A percentile compares a stretch with the other conserved stretches of the same genome.
phyloP scores from a whole-genome alignment of 2,113 vertebrate genomes.

The Charadrius vociferus region DNA sequence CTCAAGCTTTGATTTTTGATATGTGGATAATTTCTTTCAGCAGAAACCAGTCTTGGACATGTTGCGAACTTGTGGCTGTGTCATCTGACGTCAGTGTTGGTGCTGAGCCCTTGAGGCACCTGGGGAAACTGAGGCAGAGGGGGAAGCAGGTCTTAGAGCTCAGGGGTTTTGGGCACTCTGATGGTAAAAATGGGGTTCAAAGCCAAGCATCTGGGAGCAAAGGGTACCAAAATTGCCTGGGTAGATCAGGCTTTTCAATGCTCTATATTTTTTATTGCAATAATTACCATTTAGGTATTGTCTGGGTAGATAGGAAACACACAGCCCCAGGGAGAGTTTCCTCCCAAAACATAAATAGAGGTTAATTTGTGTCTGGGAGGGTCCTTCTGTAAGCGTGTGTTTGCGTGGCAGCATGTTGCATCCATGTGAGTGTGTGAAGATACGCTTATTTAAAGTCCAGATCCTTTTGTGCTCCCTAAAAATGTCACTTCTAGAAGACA shows the following conservation, averaged over 20 bases:
- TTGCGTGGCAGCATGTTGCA: not conserved
- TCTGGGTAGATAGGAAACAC: not conserved
- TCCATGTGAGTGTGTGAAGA: too few species aligned
- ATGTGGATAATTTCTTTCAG: not conserved
- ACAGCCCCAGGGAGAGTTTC: not conserved
- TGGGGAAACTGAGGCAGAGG: not conserved
- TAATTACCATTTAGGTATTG: not conserved
- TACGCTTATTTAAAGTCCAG: not conserved
- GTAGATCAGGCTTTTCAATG: not conserved
- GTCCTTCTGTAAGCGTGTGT: not conserved
- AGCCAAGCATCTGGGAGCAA: not conserved
- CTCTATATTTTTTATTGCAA: not conserved
- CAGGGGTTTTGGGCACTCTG: not conserved
- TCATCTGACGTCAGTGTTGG: not conserved
- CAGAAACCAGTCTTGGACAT: not conserved
- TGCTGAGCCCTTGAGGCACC: not conserved
- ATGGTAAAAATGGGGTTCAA: not conserved
- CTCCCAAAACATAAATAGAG: not conserved
- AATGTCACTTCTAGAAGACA: not conserved
- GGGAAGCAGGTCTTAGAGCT: rapidly evolving
- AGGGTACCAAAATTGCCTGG: not conserved
- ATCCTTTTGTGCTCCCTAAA: not conserved
- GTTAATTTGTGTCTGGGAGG: not conserved
- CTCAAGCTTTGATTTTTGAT: not conserved
- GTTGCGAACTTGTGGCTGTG: not conserved